phyloP scores from a whole-genome alignment of 1,140 invertebrate species.

The Zaprionus kolodkinae region DNA sequence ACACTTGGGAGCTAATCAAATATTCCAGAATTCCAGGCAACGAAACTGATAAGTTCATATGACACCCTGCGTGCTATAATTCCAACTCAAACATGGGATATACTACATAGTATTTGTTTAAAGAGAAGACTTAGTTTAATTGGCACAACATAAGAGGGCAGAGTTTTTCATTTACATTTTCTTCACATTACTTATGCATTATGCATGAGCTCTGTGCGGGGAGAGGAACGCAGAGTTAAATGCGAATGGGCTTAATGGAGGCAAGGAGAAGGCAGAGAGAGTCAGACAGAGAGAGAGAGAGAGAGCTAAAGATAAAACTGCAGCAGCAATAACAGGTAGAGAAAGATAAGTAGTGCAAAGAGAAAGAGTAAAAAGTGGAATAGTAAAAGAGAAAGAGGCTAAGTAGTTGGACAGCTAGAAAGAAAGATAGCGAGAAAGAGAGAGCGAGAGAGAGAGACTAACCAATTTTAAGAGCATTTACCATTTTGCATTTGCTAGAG shows the following conservation, averaged over 20 bases:
- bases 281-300: background rate
- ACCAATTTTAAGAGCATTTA: background rate
- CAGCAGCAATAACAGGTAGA: background rate
- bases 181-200: background rate
- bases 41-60: background rate
- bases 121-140: background rate
- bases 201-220: background rate
- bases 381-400: background rate
- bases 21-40: constrained; percentile 22
- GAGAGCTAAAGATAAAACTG: background rate
- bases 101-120: background rate
- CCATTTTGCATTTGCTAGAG: background rate
- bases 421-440: background rate
- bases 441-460: background rate
- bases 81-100: constrained; percentile 3
- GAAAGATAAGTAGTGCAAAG: background rate
- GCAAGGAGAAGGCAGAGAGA: background rate
- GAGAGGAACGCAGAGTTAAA: background rate
- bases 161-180: constrained; percentile 3
- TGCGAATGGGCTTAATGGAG: background rate
- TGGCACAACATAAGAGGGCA: background rate
- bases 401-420: background rate
- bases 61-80: constrained; percentile 11
- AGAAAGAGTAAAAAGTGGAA: background rate
- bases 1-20: constrained; percentile 70